Evolutionary conservation across 2,113 vertebrate genomes (phyloP).

Genomic region (Cyrtonyx montezumae): DNA sequence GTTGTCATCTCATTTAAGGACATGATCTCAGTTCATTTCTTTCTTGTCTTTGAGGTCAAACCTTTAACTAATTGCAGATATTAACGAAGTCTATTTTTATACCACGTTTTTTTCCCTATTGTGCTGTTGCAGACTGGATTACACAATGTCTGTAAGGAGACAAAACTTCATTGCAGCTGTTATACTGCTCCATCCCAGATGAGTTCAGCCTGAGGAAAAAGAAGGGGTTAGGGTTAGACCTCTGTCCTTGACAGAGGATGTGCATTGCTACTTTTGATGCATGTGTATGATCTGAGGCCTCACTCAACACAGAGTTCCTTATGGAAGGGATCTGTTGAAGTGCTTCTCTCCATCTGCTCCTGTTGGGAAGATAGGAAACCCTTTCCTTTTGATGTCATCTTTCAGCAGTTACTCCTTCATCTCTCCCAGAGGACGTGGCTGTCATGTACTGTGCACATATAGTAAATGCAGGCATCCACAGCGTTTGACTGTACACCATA

Average conservation of each 20-base stretch:
- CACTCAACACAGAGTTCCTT: neutral
- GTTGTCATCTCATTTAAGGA: neutral
- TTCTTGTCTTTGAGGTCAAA: neutral
- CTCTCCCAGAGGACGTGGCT: neutral
- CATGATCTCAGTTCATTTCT: neutral
- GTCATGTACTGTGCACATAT: neutral
- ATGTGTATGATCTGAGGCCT: neutral
- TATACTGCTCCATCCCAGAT: neutral
- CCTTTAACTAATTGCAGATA: neutral
- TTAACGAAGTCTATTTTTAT: neutral
- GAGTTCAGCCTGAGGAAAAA: neutral
- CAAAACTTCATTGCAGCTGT: neutral
- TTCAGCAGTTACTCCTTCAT: neutral
- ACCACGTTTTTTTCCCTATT: neutral
- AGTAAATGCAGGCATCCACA: neutral
- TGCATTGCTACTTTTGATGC: neutral
- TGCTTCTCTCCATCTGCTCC: neutral
- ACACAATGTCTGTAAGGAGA: neutral
- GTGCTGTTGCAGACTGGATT: neutral
- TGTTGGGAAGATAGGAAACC: neutral
- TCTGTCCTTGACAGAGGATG: accelerated
- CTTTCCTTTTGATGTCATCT: neutral
- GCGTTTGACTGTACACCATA: accelerated
- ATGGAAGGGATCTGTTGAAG: neutral
- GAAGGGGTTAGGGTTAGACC: neutral